Evolutionary conservation across 2,888 invertebrate species (phyloP).

Genomic region (Aleiodes alternator): DNA sequence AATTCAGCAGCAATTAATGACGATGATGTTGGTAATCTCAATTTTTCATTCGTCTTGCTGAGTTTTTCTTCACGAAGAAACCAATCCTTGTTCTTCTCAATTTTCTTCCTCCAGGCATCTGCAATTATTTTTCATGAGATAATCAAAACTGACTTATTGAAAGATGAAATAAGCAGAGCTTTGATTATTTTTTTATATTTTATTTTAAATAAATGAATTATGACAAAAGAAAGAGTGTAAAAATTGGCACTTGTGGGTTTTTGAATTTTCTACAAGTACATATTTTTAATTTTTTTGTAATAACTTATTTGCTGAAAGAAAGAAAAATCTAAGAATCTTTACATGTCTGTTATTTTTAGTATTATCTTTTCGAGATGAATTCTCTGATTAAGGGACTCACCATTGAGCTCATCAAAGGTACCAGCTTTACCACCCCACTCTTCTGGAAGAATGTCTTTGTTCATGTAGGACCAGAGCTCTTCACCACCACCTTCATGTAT

Average conservation of each 20-base stretch:
- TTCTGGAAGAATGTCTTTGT: conserved; percentile 73
- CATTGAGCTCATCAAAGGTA: conserved; percentile 68
- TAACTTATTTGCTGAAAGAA: no score
- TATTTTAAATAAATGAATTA: no score
- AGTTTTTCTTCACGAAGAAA: conserved; percentile 70
- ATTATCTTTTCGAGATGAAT: not conserved
- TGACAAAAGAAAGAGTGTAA: no score
- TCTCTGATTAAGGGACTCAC: conserved; percentile 53
- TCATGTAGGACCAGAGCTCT: conserved; percentile 71
- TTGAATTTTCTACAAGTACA: no score
- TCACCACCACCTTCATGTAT: conserved; percentile 72
- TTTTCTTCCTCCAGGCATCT: conserved; percentile 68
- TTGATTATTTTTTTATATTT: no score
- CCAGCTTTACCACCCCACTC: conserved; percentile 76
- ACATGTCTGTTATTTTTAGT: no score
- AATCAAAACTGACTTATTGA: no score
- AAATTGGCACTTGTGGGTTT: no score
- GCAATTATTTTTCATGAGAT: no score
- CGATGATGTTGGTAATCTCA: conserved; percentile 63
- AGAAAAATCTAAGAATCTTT: no score
- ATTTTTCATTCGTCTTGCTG: conserved; percentile 67
- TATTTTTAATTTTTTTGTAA: no score
- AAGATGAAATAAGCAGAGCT: no score
- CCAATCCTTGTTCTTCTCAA: conserved; percentile 70
- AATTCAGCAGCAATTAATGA: conserved; percentile 63